phyloP scores from a whole-genome alignment of 2,113 vertebrate genomes.

The Pycnonotus jocosus region DNA sequence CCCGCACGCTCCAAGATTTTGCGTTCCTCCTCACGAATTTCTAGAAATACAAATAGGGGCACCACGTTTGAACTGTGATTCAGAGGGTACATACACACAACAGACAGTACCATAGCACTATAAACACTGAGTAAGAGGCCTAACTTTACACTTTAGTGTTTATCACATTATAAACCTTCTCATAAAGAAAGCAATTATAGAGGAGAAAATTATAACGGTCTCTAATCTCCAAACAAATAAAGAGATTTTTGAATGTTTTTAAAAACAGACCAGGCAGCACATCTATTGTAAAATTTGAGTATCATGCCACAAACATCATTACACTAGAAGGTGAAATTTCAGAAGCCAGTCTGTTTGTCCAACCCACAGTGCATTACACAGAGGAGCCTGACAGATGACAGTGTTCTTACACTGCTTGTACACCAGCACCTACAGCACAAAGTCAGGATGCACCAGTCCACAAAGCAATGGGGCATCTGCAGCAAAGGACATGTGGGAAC shows the following conservation, averaged over 20 bases:
- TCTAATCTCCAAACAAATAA: background rate
- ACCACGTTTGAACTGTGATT: background rate
- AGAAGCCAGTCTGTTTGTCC: background rate
- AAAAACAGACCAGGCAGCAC: background rate
- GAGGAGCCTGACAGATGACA: background rate
- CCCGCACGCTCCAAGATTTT: conserved; percentile 82
- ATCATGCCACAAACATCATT: background rate
- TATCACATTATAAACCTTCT: background rate
- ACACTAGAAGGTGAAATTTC: background rate
- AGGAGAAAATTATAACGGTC: background rate
- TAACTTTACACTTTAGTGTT: background rate
- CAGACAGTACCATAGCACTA: background rate
- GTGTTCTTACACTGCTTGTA: fast-evolving
- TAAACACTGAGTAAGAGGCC: background rate
- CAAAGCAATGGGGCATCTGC: background rate
- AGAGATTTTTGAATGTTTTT: background rate
- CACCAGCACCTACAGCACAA: background rate
- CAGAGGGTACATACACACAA: background rate
- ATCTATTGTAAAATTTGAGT: background rate
- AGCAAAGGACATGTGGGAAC: conserved; percentile 19
- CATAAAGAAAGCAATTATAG: background rate
- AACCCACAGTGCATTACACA: background rate
- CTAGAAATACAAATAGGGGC: conserved; percentile 55
- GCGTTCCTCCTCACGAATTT: conserved; percentile 84
- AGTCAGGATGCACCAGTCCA: background rate